These are phyloP conservation scores for Rhodinocichla rosea DNA, from an alignment of 2,113 vertebrate genomes.

Conservation along the genomic window DNA sequence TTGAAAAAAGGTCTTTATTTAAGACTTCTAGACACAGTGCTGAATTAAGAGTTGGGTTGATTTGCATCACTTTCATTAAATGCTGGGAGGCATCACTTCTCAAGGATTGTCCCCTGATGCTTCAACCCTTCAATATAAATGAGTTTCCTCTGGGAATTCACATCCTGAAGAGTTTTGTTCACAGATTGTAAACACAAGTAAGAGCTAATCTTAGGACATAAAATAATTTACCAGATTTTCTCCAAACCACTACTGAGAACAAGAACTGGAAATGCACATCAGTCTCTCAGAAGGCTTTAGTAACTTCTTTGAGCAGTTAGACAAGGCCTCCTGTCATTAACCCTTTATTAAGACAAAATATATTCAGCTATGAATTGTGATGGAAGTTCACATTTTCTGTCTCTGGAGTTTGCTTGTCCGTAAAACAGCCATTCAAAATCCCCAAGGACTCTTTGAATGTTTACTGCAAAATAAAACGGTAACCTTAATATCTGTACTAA, in stretches of 20 bases:
- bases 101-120: background rate
- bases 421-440: background rate
- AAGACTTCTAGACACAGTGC: background rate
- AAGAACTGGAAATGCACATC: background rate
- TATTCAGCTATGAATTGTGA: background rate
- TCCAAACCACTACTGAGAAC: background rate
- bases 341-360: background rate
- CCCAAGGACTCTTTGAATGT: background rate
- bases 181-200: background rate
- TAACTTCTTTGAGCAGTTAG: background rate
- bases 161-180: background rate
- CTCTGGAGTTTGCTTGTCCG: background rate
- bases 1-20: background rate
- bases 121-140: background rate
- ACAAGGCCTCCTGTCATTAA: background rate
- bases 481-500: background rate
- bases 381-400: background rate
- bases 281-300: background rate
- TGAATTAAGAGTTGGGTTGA: background rate
- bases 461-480: background rate
- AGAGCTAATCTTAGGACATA: background rate
- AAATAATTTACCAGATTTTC: background rate
- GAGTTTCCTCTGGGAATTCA: background rate
- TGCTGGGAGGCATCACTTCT: background rate
- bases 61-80: background rate